These are phyloP conservation scores for Drosophila santomea DNA, from an alignment of 1,140 invertebrate species.

Conservation along the genomic window DNA sequence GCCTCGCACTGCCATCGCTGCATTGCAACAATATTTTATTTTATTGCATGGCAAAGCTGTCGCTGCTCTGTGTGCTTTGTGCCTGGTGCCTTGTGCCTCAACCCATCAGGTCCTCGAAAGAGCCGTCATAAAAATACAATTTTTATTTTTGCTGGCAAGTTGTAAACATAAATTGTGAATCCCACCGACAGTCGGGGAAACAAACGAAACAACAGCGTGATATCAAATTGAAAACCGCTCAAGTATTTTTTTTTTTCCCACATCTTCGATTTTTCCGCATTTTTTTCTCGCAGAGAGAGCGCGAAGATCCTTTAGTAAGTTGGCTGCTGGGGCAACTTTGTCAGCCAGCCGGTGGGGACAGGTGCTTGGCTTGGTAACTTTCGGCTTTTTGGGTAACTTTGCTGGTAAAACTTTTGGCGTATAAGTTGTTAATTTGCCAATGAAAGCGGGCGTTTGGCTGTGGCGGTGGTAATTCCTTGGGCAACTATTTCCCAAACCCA, in stretches of 20 bases:
- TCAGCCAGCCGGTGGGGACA: slow-evolving; percentile 51
- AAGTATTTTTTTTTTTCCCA: slow-evolving; percentile 44
- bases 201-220: slow-evolving; percentile 27
- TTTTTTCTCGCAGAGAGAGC: slow-evolving; percentile 10
- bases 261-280: slow-evolving; percentile 26
- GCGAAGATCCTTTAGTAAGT: background rate
- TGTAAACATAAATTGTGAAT: slow-evolving; percentile 75
- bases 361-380: slow-evolving; percentile 66
- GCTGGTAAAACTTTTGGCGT: slow-evolving; percentile 67
- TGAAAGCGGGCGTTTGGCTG: slow-evolving; percentile 72
- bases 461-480: slow-evolving; percentile 42
- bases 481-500: slow-evolving; percentile 26
- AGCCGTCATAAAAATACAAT: slow-evolving; percentile 70
- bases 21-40: slow-evolving; percentile 79
- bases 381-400: slow-evolving; percentile 50
- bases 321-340: slow-evolving; percentile 58
- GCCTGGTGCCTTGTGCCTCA: slow-evolving; percentile 2
- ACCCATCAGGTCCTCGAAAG: background rate
- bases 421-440: slow-evolving; percentile 82
- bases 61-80: slow-evolving; percentile 18
- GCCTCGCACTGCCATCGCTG: slow-evolving; percentile 35
- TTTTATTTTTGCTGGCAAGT: slow-evolving; percentile 69
- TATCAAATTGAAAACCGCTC: slow-evolving; percentile 75
- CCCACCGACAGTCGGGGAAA: slow-evolving; percentile 6
- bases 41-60: slow-evolving; percentile 62